A percentile compares a stretch with the other conserved stretches of the same genome.
Conservation (phyloP, 2,888 invertebrate species). For the Epinotia bilunana region DNA sequence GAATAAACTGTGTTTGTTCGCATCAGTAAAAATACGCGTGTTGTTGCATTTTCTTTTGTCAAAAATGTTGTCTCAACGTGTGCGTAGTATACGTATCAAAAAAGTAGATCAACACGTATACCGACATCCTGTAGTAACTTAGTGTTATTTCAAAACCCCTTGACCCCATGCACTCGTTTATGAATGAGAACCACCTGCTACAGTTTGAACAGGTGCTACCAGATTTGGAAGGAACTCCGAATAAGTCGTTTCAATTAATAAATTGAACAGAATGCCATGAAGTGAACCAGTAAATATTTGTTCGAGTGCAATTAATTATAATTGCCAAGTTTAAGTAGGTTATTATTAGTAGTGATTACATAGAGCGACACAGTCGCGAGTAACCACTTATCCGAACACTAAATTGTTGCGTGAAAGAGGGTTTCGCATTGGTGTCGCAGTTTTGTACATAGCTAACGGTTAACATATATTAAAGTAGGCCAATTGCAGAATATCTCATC, state of each 20-base stretch:
- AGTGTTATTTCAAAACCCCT: slow-evolving; percentile 3
- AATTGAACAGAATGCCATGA: not conserved
- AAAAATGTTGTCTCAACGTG: too few species aligned
- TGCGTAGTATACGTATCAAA: not conserved
- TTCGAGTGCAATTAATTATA: not conserved
- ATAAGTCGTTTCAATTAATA: not conserved
- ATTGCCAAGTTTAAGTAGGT: not conserved
- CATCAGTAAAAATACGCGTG: too few species aligned
- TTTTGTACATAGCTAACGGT: too few species aligned
- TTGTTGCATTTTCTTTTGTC: too few species aligned
- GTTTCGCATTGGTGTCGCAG: too few species aligned
- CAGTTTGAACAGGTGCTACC: slow-evolving; percentile 34
- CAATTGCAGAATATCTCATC: not conserved
- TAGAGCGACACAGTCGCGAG: not conserved
- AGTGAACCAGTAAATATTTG: not conserved
- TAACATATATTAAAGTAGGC: not conserved
- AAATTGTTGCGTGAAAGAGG: too few species aligned
- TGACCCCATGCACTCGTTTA: slow-evolving; percentile 36
- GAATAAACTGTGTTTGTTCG: too few species aligned
- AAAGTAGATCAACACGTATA: not conserved
- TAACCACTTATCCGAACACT: not conserved
- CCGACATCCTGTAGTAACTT: not conserved
- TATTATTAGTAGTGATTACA: not conserved
- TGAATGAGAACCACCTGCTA: slow-evolving; percentile 23
- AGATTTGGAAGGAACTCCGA: slow-evolving; percentile 23